Base-by-base conservation (phyloP, 1,140 invertebrate species). In the Cyphomyrmex costatus region DNA sequence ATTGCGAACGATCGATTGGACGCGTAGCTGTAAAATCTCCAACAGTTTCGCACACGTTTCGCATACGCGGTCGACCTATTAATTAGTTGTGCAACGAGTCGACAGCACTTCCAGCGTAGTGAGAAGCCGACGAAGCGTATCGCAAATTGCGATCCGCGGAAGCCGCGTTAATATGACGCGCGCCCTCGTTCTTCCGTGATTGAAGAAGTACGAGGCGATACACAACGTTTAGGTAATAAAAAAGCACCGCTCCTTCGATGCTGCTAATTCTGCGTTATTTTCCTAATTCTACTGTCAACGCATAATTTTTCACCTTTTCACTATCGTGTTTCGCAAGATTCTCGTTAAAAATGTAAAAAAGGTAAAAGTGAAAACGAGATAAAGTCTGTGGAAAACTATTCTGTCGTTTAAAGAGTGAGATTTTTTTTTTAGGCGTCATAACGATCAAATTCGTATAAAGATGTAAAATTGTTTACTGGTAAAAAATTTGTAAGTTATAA, bases 1-100 rank as follows among this genome's bases (percentile, higher is more conserved):
- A 58, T 58, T 21, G 30, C 10, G 7, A 71, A 33, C 10, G 36
- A 77, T 63, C 24, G 60, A 51, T 6, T 63, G 36, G 10, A 77
- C 36, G 36, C n/a, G 16, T 19, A 73, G 71, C 74, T 61, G 12
- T 51, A 24, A 60, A 68, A 88, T 82, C 60, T 58, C 65, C 10
- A 27, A 16, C 51, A n/a, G 49, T n/a, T n/a, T n/a, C n/a, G n/a
- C n/a, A 66, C 65, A 61, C 61, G 36, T 51, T 79, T 30, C 21
- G 68, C 74, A 82, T 83, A 78, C 85, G 65, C 84, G 85, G 87
- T 87, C 86, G 74, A 63, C 53, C 80, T 80, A 84, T 91, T 84
- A 91, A 91, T 91, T 91, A 90, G 74, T 90, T 88, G 85, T 88
- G 89, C 87, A 87, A 90, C 74, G 68, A 84, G 53, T 73, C 79